Percentiles rank a stretch among this genome's conserved stretches.
phyloP scores from a whole-genome alignment of 2,113 vertebrate genomes.

The Eretmochelys imbricata region DNA sequence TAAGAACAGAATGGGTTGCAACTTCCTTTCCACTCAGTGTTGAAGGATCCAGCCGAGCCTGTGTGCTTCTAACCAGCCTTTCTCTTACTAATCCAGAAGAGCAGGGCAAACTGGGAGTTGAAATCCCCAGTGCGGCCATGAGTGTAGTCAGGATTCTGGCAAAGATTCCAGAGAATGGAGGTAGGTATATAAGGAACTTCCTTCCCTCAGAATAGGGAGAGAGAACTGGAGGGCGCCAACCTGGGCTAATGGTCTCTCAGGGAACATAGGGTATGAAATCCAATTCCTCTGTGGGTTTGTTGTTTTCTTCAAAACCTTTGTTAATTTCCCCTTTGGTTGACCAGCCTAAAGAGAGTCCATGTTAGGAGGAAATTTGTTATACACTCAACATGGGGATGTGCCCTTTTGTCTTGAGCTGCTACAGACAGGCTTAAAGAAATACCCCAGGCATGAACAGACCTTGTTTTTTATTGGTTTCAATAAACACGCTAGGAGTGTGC shows the following conservation, averaged over 20 bases:
- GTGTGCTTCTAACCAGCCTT: neutral
- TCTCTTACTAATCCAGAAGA: neutral
- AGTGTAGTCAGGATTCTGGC: neutral
- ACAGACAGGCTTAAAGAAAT: neutral
- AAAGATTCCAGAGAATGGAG: neutral
- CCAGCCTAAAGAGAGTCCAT: neutral
- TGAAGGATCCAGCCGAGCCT: neutral
- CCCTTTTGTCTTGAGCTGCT: neutral
- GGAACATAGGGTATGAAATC: rapidly evolving
- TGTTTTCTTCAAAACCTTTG: neutral
- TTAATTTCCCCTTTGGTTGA: neutral
- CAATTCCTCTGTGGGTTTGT: rapidly evolving
- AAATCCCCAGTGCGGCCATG: neutral
- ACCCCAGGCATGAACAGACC: neutral
- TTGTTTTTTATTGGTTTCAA: neutral
- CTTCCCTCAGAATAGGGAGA: neutral
- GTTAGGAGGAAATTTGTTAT: neutral
- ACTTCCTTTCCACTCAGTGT: neutral
- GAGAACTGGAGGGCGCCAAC: rapidly evolving
- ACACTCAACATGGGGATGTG: neutral
- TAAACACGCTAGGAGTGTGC: rapidly evolving
- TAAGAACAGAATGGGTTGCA: neutral
- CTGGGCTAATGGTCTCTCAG: neutral
- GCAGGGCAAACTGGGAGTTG: neutral
- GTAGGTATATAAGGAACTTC: neutral